These are phyloP conservation scores for Achlya flavicornis DNA, from an alignment of 2,888 invertebrate genomes.

Conservation along the genomic window DNA sequence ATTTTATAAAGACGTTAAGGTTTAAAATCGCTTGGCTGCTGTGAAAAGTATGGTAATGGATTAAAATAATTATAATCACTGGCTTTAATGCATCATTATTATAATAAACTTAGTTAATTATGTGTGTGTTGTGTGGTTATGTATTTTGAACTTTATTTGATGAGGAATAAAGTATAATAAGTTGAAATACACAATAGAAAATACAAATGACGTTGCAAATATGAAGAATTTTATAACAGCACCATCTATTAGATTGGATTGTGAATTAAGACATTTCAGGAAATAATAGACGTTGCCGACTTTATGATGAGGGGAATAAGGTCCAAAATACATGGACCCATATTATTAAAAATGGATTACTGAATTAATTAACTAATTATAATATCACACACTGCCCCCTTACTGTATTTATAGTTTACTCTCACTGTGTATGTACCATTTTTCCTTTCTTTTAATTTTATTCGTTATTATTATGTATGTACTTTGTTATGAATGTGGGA, in stretches of 20 bases:
- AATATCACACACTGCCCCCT: slow-evolving; percentile 34
- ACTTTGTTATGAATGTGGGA: slow-evolving; percentile 33
- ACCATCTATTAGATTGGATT: background rate
- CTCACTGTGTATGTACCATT: slow-evolving; percentile 38
- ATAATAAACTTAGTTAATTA: slow-evolving; percentile 37
- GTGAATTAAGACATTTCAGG: background rate
- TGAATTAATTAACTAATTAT: slow-evolving; percentile 43
- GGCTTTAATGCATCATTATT: slow-evolving; percentile 38
- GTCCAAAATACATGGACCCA: slow-evolving; percentile 32
- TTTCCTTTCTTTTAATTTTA: slow-evolving; percentile 39
- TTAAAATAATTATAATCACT: slow-evolving; percentile 28
- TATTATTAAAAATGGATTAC: slow-evolving; percentile 34
- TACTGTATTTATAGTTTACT: slow-evolving; percentile 34
- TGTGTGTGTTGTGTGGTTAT: slow-evolving; percentile 29
- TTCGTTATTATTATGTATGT: slow-evolving; percentile 44
- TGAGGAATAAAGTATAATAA: slow-evolving; percentile 26
- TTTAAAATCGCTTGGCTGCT: slow-evolving; percentile 2
- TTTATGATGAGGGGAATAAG: slow-evolving; percentile 11
- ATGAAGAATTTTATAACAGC: background rate
- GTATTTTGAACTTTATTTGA: slow-evolving; percentile 8
- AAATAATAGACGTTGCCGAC: background rate
- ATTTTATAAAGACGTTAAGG: background rate
- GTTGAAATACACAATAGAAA: background rate
- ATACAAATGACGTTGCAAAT: background rate
- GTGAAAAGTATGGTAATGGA: slow-evolving; percentile 7